Evolutionary conservation across 2,888 invertebrate species (phyloP).

Genomic region (Parnassius apollo): DNA sequence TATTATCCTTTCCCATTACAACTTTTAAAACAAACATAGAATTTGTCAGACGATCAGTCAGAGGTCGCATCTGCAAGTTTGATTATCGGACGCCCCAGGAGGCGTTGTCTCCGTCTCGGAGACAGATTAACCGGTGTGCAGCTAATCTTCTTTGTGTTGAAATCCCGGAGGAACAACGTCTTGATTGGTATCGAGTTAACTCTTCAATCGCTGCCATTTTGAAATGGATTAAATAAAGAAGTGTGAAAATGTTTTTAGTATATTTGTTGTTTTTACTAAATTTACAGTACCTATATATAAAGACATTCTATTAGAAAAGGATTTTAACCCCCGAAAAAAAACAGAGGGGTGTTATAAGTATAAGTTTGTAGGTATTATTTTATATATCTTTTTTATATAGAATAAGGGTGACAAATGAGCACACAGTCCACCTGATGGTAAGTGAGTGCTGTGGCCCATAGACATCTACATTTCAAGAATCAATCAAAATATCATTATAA

Average conservation of each 20-base stretch:
- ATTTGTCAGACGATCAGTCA: slow-evolving; percentile 49
- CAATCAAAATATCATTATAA: no score
- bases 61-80: slow-evolving; percentile 76
- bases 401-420: no score
- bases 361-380: no score
- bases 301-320: no score
- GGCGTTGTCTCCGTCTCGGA: slow-evolving; percentile 36
- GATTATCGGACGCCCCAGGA: slow-evolving; percentile 46
- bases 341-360: no score
- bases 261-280: no score
- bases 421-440: no score
- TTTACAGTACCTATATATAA: no score
- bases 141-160: slow-evolving; percentile 30
- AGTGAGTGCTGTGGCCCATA: no score
- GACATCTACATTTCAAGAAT: no score
- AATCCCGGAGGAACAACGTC: slow-evolving; percentile 17
- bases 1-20: slow-evolving; percentile 2
- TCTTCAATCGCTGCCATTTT: neutral
- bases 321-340: no score
- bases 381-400: no score
- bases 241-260: neutral
- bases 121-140: slow-evolving; percentile 57
- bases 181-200: slow-evolving; percentile 15
- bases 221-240: neutral
- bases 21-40: slow-evolving; percentile 25